Evolutionary conservation across 2,113 vertebrate species (phyloP).

Genomic region (Formicarius rufipectus): DNA sequence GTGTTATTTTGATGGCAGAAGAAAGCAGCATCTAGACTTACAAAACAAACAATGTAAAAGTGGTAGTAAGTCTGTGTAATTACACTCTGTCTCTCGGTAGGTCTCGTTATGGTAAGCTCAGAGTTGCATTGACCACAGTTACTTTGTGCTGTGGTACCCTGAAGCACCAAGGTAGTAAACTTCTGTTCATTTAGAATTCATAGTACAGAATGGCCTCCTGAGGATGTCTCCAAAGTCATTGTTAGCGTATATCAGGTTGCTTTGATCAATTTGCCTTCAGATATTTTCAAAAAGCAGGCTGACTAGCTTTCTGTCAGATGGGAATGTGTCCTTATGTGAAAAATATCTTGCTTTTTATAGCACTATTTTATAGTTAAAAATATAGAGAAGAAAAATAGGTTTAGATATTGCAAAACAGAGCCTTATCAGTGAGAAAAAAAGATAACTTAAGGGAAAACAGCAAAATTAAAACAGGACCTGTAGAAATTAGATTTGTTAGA

Average conservation of each 20-base stretch:
- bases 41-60: background rate
- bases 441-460: background rate
- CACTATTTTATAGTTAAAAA: background rate
- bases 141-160: background rate
- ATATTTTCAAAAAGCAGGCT: slow-evolving; percentile 22
- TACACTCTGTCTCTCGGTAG: background rate
- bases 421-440: background rate
- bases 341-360: background rate
- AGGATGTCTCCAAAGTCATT: slow-evolving; percentile 12
- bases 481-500: background rate
- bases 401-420: background rate
- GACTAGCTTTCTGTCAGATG: background rate
- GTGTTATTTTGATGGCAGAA: background rate
- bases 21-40: background rate
- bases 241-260: slow-evolving; percentile 23
- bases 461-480: background rate
- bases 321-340: background rate
- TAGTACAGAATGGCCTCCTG: background rate
- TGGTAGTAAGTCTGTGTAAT: background rate
- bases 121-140: background rate
- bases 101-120: background rate
- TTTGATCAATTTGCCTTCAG: slow-evolving; percentile 52
- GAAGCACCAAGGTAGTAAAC: background rate
- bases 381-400: background rate
- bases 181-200: slow-evolving; percentile 8